These are phyloP conservation scores for Mergus octosetaceus DNA, from an alignment of 2,797 vertebrate genomes.

Conservation along the genomic window DNA sequence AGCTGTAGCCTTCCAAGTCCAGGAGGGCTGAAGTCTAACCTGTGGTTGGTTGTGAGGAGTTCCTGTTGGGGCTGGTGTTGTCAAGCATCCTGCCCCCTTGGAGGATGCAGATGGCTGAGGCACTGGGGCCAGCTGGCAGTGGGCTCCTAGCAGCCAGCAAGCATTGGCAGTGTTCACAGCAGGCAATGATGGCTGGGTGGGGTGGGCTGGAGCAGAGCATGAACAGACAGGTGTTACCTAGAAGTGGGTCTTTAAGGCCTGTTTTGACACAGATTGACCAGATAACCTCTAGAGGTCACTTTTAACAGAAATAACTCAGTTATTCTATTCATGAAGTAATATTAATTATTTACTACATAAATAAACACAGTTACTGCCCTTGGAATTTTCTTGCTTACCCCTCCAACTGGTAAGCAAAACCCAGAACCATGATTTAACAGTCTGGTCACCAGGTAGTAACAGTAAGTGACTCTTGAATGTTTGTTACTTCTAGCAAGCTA, in stretches of 20 bases:
- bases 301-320: not conserved
- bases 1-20: not conserved
- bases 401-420: not conserved
- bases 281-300: not conserved
- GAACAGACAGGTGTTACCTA: too few species aligned
- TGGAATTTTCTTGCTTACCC: not conserved
- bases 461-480: not conserved
- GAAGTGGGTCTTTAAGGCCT: not conserved
- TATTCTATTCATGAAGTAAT: not conserved
- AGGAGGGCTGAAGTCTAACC: not conserved
- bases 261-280: not conserved
- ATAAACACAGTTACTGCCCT: not conserved
- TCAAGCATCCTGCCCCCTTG: not conserved
- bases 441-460: not conserved
- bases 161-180: too few species aligned
- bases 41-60: not conserved
- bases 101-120: fast-evolving
- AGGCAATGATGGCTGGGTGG: too few species aligned
- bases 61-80: not conserved
- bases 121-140: too few species aligned
- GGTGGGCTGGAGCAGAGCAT: too few species aligned
- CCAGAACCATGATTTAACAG: not conserved
- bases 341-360: not conserved
- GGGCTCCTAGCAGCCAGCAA: too few species aligned
- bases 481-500: not conserved